Evolutionary conservation across 2,113 vertebrate genomes (phyloP), one percentile per base, ranked within the genome.

Genomic region (Antennarius striatus): DNA sequence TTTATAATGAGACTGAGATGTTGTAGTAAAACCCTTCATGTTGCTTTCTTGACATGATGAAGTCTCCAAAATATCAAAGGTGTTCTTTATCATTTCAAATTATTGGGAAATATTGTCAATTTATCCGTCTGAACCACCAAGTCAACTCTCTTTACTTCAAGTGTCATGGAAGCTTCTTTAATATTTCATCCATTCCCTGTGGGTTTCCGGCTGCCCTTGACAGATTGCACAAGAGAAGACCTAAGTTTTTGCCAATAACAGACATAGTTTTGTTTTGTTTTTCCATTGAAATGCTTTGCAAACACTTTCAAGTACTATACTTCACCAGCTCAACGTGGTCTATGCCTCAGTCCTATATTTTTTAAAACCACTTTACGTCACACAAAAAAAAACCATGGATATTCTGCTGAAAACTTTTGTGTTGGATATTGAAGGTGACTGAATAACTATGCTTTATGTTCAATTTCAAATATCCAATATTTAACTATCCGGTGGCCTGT

Each of bases 1-100:
- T 84, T 88, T 90, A 79, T 87, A 90, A 88, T 91, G 82, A 91
- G 86, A 84, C 55, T 62, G 71, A 56, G 72, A 75, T 66, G 67
- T 60, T 61, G 60, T 52, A 65, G 71, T 29, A 61, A 80, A 86
- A 71, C 77, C 58, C 45, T 73, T 82, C 68, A 45, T 58, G 50
- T 53, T 57, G 66, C 63, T 75, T 83, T 63, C 65, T 43, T 79
- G 77, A 79, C 76, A 82, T 47, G 69, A 29, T 22, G 59, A 71
- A 80, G 65, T 54, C 78, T 71, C 64, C 63, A 69, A 75, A 56
- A 76, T 82, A 82, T 86, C 73, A 88, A 88, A 88, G 77, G 16
- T 45, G 11, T 80, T 80, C 56, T 79, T 87, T 79, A 79, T 83
- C 77, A 58, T 87, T 83, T 90, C 80, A 75, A 85, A 84, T 84